Conservation (phyloP, 2,888 invertebrate genomes). For the Nomada flava region DNA sequence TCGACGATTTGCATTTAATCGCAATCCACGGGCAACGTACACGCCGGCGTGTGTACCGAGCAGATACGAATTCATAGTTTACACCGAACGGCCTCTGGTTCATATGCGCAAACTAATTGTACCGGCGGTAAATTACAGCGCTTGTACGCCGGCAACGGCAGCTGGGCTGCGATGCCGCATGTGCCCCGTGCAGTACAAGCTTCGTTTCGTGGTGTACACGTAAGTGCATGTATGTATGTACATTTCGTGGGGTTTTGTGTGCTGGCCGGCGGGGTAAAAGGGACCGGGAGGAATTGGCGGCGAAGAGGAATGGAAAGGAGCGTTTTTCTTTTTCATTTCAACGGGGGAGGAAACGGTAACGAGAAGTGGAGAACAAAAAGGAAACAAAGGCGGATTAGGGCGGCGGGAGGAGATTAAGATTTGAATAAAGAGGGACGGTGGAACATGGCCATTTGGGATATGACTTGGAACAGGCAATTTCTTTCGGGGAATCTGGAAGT, state of each 20-base stretch:
- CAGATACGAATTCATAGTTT: constrained; percentile 78
- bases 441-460: not conserved
- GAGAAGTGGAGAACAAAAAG: too few species aligned
- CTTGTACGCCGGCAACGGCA: constrained; percentile 75
- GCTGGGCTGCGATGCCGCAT: constrained; percentile 75
- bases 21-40: constrained; percentile 67
- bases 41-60: constrained; percentile 69
- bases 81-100: constrained; percentile 73
- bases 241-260: constrained; percentile 23
- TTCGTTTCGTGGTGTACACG: constrained; percentile 63
- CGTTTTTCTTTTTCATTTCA: not conserved
- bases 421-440: not conserved
- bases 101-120: constrained; percentile 78
- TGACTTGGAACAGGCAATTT: not conserved
- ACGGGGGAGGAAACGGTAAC: not conserved
- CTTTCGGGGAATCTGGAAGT: not conserved
- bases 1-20: constrained; percentile 77
- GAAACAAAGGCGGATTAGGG: not conserved
- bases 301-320: not conserved
- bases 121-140: constrained; percentile 76
- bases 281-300: constrained; percentile 18
- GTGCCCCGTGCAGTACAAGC: constrained; percentile 68
- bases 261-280: constrained; percentile 24
- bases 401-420: not conserved
- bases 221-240: constrained; percentile 23